Evolutionary conservation across 1,140 invertebrate species (phyloP), one percentile per base, ranked within the genome.

Genomic region (Drosophila orena): DNA sequence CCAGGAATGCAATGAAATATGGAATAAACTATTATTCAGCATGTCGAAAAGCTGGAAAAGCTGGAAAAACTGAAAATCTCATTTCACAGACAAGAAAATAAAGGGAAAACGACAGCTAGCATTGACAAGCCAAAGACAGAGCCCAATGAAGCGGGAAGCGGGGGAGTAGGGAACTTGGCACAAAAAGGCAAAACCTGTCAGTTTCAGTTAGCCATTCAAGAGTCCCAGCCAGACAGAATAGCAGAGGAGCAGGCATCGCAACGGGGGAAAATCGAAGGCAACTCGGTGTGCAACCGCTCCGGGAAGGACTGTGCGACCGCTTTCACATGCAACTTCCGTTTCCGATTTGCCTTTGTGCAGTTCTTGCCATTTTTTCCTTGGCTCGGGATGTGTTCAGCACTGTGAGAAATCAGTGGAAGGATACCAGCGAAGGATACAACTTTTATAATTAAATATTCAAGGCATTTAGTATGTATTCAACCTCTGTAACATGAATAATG

Each of bases 301-400:
- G 34, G 47, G 56, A 68, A 53, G 60, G 69, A 74, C 60, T 68
- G 37, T 54, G 62, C 70, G 71, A 69, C 62, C 78, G 73, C 71
- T 81, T 72, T 81, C 83, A 72, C 77, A 86, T 88, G 83, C 75
- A 88, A 83, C 83, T 89, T 83, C 83, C 83, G 70, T 81, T 86
- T 86, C 83, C 83, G 79, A 78, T 88, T 78, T 66, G 73, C 68
- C 79, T 84, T 85, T 86, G 77, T 81, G 50, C 75, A 56, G 62
- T 44, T 46, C 43, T 55, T 50, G 8, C 50, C 24, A 24, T 15
- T 73, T 52, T 57, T 65, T 37, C 43, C 12, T 34, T 43, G 27
- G 17, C 49, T 56, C 20, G n/a, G 40, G 27, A 47, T 49, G 12
- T 47, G 44, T 10, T 37, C 14, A 5, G 12, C 47, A 66, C 71